A percentile compares a stretch with the other conserved stretches of the same genome.
Conservation (phyloP, 2,888 invertebrate genomes). For the Caenorhabditis wallacei region DNA sequence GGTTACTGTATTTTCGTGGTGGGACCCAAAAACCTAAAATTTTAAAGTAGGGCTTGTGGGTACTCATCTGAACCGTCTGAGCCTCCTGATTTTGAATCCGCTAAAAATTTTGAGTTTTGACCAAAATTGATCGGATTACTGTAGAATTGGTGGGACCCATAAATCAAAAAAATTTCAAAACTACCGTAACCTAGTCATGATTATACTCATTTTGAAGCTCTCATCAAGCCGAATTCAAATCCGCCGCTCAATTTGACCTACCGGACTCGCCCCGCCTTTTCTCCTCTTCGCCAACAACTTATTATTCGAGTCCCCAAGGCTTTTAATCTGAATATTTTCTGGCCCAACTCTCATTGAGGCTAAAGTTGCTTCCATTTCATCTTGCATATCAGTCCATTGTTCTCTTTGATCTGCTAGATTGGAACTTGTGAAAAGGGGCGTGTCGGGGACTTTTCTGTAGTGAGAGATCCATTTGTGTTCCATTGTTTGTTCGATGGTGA, state of each 20-base stretch:
- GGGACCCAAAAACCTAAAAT: not conserved
- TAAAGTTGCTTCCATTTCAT: constrained; percentile 97
- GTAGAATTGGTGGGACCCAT: not conserved
- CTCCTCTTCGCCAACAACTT: constrained; percentile 87
- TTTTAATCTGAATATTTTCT: constrained; percentile 94
- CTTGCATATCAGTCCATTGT: constrained; percentile 97
- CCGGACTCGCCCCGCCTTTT: constrained; percentile 55
- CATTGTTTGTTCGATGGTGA: constrained; percentile 90
- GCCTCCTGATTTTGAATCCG: too few relatives aligned
- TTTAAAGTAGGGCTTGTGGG: not conserved
- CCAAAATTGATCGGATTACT: not conserved
- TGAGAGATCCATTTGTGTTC: constrained; percentile 89
- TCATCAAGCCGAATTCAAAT: not conserved
- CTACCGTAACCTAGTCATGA: not conserved
- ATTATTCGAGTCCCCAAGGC: constrained; percentile 94
- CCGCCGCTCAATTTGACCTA: constrained; percentile 1
- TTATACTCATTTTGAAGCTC: constrained; percentile 1
- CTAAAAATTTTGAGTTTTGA: not conserved
- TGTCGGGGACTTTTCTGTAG: constrained; percentile 88
- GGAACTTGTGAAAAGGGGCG: constrained; percentile 93
- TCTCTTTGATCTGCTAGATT: constrained; percentile 94
- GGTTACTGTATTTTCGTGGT: constrained; percentile 4
- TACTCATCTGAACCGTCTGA: not conserved
- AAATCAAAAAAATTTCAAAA: not conserved
- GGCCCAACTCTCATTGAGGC: constrained; percentile 99